Evolutionary conservation across 2,113 vertebrate species (phyloP), one percentile per base, ranked within the genome.

Genomic region (Calyptommatus sinebrachiatus): DNA sequence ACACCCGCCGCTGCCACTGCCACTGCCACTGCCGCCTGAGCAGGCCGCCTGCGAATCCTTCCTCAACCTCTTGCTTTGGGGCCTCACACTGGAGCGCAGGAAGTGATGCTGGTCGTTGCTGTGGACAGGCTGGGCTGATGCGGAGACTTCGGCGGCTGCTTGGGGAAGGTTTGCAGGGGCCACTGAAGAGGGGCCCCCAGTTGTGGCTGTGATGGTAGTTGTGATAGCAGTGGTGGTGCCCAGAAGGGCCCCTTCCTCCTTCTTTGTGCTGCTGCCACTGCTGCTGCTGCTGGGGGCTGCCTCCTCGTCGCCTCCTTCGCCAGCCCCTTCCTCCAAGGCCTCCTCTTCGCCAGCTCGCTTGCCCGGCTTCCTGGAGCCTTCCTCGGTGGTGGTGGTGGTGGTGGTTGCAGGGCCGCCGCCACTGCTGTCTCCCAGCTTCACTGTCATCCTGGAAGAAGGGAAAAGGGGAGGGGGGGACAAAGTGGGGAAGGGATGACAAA

Each of bases 31-130:
- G 83, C 96, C 96, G 91, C 93, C 95, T 18, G 97, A 92, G 80
- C 95, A 90, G 76, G 97, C 91, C 88, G 94, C 93, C 89, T 94
- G 88, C n/a, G 95, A 92, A 93, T 99, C 98, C 94, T 97, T 99
- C 95, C 97, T 96, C 90, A 97, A 94, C 92, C 97, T 96, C 91
- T 99, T 99, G 94, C 96, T 99, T 90, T 99, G 98, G 70, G 98
- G 98, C 93, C 98, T 93, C 89, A 99, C 98, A 76, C 98, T 99
- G 84, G 98, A 99, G 90, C 98, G 94, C 79, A 99, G 97, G 94
- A 99, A 99, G 95, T 99, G 98, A 96, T 99, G 98, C 94, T 99
- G 98, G 94, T 99, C 98, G 88, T 97, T 97, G 90, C 93, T 95
- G 79, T 92, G 91, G 48, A 90, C 87, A 18, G 94, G 89, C 88